Conservation (phyloP, 2,797 vertebrate genomes). For the Cirrhinus mrigala region DNA sequence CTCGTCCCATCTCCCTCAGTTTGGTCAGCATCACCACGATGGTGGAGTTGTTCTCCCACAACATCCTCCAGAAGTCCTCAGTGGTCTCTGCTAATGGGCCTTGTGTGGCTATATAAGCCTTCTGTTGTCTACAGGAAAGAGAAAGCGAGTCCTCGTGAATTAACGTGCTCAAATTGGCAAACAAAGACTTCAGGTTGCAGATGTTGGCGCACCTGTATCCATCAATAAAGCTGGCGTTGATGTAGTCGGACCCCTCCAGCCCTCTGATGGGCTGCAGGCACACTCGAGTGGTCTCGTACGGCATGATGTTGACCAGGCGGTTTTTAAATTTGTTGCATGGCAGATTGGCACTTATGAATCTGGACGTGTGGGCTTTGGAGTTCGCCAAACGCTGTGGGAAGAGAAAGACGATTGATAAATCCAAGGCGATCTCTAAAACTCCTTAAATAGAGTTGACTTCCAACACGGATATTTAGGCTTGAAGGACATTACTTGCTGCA, state of each 20-base stretch:
- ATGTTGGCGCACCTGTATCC: conserved; percentile 86
- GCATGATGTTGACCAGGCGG: conserved; percentile 99
- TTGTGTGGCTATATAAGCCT: conserved; percentile 95
- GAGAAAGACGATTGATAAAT: neutral
- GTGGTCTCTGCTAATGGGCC: conserved; percentile 96
- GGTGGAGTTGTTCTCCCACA: conserved; percentile 99
- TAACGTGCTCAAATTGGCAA: neutral
- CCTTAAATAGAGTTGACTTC: neutral
- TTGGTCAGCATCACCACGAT: conserved; percentile 98
- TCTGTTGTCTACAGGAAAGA: conserved; percentile 87
- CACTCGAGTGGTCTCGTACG: conserved; percentile 95
- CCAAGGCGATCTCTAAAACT: neutral
- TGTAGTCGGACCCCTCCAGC: conserved; percentile 96
- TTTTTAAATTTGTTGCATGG: conserved; percentile 99
- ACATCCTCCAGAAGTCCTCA: conserved; percentile 97
- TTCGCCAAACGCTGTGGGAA: conserved; percentile 90
- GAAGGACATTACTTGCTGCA: neutral
- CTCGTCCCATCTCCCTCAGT: conserved; percentile 95
- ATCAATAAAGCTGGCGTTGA: conserved; percentile 96
- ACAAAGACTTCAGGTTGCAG: neutral
- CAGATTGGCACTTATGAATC: conserved; percentile 98
- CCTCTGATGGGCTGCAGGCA: conserved; percentile 98
- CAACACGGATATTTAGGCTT: neutral
- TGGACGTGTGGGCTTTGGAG: conserved; percentile 97
- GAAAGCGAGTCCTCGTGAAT: neutral